Evolutionary conservation across 1,140 invertebrate genomes (phyloP), one percentile per base, ranked within the genome.

Genomic region (Drosophila eugracilis): DNA sequence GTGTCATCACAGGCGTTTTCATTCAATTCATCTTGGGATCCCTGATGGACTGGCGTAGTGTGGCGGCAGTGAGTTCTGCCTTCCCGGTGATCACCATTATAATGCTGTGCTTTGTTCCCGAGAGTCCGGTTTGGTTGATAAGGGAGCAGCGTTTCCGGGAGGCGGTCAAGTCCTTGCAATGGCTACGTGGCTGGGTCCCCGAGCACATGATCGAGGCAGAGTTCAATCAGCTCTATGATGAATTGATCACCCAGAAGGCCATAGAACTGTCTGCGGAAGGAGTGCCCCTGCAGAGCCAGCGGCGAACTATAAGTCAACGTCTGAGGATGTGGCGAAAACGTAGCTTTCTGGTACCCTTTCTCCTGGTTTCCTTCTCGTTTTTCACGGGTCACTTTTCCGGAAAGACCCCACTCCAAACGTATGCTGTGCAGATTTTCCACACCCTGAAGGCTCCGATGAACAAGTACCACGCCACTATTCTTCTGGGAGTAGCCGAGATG

Each of bases 111-210:
- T 93, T 96, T 73, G 93, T 97, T 1, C 96, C 96, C 0, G 96
- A 97, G 89, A 96, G 95, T 67, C 96, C 96, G 3, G 93, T 95
- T 69, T 97, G 96, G 96, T 91, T 96, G 10, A 93, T 94, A 80
- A 93, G 92, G 0, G 94, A 94, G 75, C 93, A 94, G 45, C 92
- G 94, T 22, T 72, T 93, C 21, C 86, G 92, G 4, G 94, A 95
- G 19, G 94, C 94, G 1, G 92, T 92, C 63, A 92, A 93, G 65
- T 91, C 94, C 1, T 90, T 96, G 14, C 92, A 93, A 37, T 95
- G 94, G 93, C 80, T 96, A 0, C 92, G 96, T 30, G 95, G 95
- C 4, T 95, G 94, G 94, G 93, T 93, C 0, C 80, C 88, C 0
- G 91, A 94, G 22, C 78, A 91, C 4, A 90, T 93, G 9, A 92